Conservation (phyloP, 2,113 vertebrate genomes). For the Albula goreensis region DNA sequence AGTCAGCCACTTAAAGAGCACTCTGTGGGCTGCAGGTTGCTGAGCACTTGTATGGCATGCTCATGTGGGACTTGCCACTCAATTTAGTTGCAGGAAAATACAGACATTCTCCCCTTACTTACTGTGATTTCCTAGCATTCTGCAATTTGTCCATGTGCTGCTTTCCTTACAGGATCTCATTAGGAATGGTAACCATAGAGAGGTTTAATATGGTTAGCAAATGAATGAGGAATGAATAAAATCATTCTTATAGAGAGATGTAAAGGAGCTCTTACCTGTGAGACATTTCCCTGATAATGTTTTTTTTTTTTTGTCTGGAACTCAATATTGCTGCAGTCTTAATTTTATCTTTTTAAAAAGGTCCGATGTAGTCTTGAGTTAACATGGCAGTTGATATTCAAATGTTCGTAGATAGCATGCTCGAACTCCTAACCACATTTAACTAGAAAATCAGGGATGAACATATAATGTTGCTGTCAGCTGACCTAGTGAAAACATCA, state of each 20-base stretch:
- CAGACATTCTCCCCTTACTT: background rate
- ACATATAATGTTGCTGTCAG: background rate
- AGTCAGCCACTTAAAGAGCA: background rate
- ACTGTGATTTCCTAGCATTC: background rate
- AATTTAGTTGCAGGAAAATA: background rate
- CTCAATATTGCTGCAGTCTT: background rate
- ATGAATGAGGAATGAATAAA: background rate
- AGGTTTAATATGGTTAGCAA: background rate
- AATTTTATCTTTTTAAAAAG: background rate
- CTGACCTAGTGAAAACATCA: background rate
- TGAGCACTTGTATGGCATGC: background rate
- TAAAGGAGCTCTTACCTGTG: background rate
- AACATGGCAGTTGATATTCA: background rate
- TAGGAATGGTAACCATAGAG: background rate
- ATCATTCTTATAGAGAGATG: background rate
- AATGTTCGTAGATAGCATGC: too few species aligned
- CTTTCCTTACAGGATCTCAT: background rate
- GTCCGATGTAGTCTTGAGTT: background rate
- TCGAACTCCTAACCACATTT: too few species aligned
- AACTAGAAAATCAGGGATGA: too few species aligned
- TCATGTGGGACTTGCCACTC: background rate
- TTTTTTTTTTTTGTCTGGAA: background rate
- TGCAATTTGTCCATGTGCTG: background rate
- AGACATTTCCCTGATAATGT: background rate
- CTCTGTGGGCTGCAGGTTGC: constrained; percentile 2